Percentiles rank a stretch among this genome's conserved stretches.
These are phyloP conservation scores for Stenolophus ochropezus DNA, from an alignment of 2,888 invertebrate genomes.

Conservation along the genomic window DNA sequence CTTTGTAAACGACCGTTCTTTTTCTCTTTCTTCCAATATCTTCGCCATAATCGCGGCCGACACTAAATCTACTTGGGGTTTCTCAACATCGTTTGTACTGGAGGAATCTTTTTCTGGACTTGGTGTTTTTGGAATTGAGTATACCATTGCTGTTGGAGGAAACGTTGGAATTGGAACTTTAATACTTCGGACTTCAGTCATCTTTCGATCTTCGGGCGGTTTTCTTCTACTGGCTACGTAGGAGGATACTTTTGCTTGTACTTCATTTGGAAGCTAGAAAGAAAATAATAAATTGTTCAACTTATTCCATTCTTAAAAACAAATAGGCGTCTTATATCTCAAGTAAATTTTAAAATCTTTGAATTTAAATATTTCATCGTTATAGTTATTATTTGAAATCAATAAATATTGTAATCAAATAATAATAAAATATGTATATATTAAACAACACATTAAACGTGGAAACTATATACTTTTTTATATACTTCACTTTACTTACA, in stretches of 20 bases:
- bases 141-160: constrained; percentile 90
- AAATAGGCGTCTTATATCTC: too few species aligned
- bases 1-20: constrained; percentile 84
- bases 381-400: too few species aligned
- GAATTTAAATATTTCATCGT: too few species aligned
- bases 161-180: constrained; percentile 87
- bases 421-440: too few species aligned
- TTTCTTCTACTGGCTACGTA: constrained; percentile 81
- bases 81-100: constrained; percentile 77
- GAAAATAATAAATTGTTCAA: too few species aligned
- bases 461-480: too few species aligned
- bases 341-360: too few species aligned
- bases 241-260: constrained; percentile 91
- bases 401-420: too few species aligned
- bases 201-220: constrained; percentile 72
- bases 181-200: constrained; percentile 78
- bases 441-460: too few species aligned
- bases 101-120: constrained; percentile 70
- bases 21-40: constrained; percentile 90
- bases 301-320: too few species aligned
- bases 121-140: constrained; percentile 75
- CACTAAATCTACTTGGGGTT: constrained; percentile 82
- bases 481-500: too few species aligned
- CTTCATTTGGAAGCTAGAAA: constrained; percentile 89
- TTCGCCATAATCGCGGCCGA: constrained; percentile 94